Base-by-base conservation (phyloP, 2,888 invertebrate species). In the Drosophila prostipennis region DNA sequence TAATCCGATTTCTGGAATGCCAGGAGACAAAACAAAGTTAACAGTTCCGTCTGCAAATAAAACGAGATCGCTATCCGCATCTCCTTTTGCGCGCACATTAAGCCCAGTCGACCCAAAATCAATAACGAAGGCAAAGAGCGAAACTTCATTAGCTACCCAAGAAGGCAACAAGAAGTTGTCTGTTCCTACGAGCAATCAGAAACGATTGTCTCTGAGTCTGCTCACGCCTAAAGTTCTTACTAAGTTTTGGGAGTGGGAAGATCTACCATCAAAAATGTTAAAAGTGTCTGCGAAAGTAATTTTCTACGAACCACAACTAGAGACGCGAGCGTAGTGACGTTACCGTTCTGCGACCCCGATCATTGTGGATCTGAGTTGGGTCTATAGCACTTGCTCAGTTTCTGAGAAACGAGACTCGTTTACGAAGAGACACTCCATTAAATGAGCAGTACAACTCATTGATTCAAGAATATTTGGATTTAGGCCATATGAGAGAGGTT, bases 401-500 rank as follows among this genome's bases (percentile, higher is more conserved):
- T n/a, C n/a, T 26, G 26, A 26, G 26, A 26, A 26, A 26, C 26
- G 29, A 46, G n/a, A 29, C 14, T 7, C 45, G 26, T 6, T 37
- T 37, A 37, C 6, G 6, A n/a, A 32, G 34, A 55, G 23, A 32
- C n/a, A n/a, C n/a, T n/a, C n/a, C n/a, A n/a, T 32, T 36, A 7
- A 49, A 42, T 2, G 14, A 4, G 11, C 32, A 36, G 43, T 58
- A 64, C 14, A 26, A 26, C 36, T 6, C 34, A 5, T 49, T 64
- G 2, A 37, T 64, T 2, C 26, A 57, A 16, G 57, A 69, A 46
- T 70, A 64, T 34, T 7, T 43, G 1, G n/a, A 32, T 7, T n/a
- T 58, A 10, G 23, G 29, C 14, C 64, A 59, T 14, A 64, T 64
- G 64, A n/a, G 23, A 8, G 16, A n/a, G 39, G 32, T 58, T 10